A percentile compares a stretch with the other conserved stretches of the same genome.
phyloP scores from a whole-genome alignment of 2,113 vertebrate species.

The Numida meleagris region DNA sequence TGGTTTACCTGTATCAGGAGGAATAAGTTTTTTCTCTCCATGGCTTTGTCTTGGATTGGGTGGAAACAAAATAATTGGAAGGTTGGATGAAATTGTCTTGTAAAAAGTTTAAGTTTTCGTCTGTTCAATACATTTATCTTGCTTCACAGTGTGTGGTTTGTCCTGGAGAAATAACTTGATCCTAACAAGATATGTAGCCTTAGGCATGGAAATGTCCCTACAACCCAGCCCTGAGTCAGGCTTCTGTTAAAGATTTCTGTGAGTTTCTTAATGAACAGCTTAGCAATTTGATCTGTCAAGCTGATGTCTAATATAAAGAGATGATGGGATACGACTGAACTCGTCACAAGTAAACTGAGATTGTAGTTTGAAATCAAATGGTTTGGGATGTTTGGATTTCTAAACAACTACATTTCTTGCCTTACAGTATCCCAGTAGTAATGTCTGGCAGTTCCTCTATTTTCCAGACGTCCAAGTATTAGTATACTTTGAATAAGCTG shows the following conservation, averaged over 20 bases:
- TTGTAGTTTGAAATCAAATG: not conserved
- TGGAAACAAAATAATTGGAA: not conserved
- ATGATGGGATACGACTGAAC: not conserved
- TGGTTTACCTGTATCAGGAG: not conserved
- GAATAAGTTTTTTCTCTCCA: not conserved
- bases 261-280: not conserved
- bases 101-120: not conserved
- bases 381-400: not conserved
- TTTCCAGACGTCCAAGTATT: not conserved
- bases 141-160: not conserved
- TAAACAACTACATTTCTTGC: not conserved
- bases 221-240: not conserved
- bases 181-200: not conserved
- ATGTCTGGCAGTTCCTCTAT: not conserved
- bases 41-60: not conserved
- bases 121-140: not conserved
- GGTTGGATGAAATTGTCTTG: not conserved
- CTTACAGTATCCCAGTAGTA: not conserved
- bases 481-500: not conserved
- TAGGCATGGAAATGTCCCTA: not conserved
- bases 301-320: not conserved
- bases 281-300: not conserved
- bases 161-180: not conserved
- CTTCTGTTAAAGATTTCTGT: not conserved
- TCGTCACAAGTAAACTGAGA: not conserved